Evolutionary conservation across 2,113 vertebrate genomes (phyloP), one percentile per base, ranked within the genome.

Genomic region (Apistogramma diplotaenia): DNA sequence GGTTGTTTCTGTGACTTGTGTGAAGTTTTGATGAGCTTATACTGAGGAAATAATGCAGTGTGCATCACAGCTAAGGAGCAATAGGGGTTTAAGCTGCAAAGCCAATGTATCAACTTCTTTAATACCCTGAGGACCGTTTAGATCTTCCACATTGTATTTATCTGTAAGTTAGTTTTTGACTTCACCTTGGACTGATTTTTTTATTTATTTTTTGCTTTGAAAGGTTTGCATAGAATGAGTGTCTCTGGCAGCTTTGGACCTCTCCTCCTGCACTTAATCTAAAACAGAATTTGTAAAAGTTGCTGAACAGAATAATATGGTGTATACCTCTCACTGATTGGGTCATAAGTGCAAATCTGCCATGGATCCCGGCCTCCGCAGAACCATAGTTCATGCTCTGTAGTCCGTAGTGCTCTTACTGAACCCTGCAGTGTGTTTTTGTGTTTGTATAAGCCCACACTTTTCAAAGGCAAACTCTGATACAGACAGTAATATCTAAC

Each of bases 321-420:
- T 49, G 15, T 29, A 29, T 61, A 67, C 35, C 59, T 79, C 43
- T 40, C 18, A 59, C 55, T 71, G 77, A 73, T 16, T 11, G 40
- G 74, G 65, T 85, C 77, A 84, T 58, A 71, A 88, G 85, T 57
- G 21, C 76, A 78, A 76, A 81, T 27, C 71, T 59, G 70, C 54
- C 49, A 55, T 56, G 19, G 11, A 62, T 71, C 29, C 53, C 6
- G 25, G 29, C 54, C 85, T 82, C 65, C 65, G 65, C 53, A 87
- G 82, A 83, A 84, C 87, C 62, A 86, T 74, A 86, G 67, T 83
- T 87, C 79, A 37, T 57, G 67, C 23, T 79, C 60, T 70, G 23
- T 51, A 23, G 51, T 77, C 53, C 40, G 13, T 21, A 74, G 27
- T 53, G 29, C 51, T 62, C 74, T 31, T 23, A 55, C 58, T 60